Conservation (phyloP, 1,140 invertebrate genomes). For the Lineus longissimus region DNA sequence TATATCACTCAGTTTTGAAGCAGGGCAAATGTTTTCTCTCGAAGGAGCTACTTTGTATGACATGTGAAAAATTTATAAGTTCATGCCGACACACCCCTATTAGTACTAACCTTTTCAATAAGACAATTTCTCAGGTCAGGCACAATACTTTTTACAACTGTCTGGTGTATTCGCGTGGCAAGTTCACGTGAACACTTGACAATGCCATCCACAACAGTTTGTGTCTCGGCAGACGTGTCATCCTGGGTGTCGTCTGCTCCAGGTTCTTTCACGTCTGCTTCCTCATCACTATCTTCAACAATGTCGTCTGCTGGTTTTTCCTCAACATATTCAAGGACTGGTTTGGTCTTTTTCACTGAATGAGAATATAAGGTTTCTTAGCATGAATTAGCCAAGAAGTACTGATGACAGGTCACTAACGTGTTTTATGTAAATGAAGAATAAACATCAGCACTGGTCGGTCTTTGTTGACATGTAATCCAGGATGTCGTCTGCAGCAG, state of each 20-base stretch:
- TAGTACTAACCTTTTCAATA: constrained; percentile 57
- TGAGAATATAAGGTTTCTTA: neutral
- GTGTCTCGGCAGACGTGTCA: constrained; percentile 3
- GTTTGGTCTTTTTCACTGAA: constrained; percentile 6
- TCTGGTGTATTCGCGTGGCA: constrained; percentile 69
- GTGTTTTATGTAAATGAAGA: too few species aligned
- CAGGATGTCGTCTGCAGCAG: too few species aligned
- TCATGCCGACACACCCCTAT: too few species aligned
- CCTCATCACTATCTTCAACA: constrained; percentile 29
- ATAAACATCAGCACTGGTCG: too few species aligned
- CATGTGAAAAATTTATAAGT: too few species aligned
- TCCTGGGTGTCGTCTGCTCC: constrained; percentile 38
- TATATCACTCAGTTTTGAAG: too few species aligned
- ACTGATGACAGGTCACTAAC: too few species aligned
- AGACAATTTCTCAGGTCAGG: constrained; percentile 65
- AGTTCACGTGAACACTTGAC: constrained; percentile 45
- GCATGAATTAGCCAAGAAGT: too few species aligned
- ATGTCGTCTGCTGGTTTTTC: constrained; percentile 24
- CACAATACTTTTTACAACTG: constrained; percentile 62
- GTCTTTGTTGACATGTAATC: too few species aligned
- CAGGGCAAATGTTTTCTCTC: too few species aligned
- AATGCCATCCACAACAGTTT: neutral
- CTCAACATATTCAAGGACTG: constrained; percentile 30
- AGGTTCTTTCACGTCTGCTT: constrained; percentile 35
- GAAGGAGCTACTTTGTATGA: too few species aligned